Base-by-base conservation (phyloP, 1,140 invertebrate genomes). In the Neuroterus valhalla region DNA sequence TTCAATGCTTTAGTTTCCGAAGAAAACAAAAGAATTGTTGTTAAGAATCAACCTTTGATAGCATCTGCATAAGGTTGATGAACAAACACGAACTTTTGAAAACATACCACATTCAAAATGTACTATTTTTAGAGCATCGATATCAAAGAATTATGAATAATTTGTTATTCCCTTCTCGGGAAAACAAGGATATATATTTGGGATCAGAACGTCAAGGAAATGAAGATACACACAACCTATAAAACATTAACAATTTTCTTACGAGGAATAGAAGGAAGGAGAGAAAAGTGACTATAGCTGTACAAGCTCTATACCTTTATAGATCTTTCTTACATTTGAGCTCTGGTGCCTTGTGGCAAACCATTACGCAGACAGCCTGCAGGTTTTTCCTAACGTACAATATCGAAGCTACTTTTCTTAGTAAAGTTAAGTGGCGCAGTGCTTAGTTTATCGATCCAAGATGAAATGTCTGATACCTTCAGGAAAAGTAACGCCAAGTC, bases 371-470 rank as follows among this genome's bases (percentile, higher is more conserved):
- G 48, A 50, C 4, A 62, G 55, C 55, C 55, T 62, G n/a, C 55
- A 62, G 55, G 55, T 38, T 62, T 55, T 62, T 62, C 55, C 15
- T 5, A 14, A 31, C 23, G 26, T 62, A 62, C 55, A 26, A 62
- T 62, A 62, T 62, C 31, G 31, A 62, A 62, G 55, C 21, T 62
- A 62, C 55, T 62, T 62, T 62, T 62, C 55, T 38, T 14, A 38
- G 55, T 62, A 62, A 23, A 62, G 55, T 62, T 62, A 38, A 62
- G 55, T 62, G 14, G 21, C 12, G 31, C 55, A 62, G 23, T 62
- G 55, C 21, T 55, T 26, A 21, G 23, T 62, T 12, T 62, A 62
- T 62, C 14, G 55, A 62, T 62, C 55, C 55, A 2, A 62, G 55
- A 62, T 62, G 55, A 62, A 62, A 62, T 62, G 55, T 62, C 55